Conservation (phyloP, 2,797 vertebrate species). For the Anniella stebbinsi region DNA sequence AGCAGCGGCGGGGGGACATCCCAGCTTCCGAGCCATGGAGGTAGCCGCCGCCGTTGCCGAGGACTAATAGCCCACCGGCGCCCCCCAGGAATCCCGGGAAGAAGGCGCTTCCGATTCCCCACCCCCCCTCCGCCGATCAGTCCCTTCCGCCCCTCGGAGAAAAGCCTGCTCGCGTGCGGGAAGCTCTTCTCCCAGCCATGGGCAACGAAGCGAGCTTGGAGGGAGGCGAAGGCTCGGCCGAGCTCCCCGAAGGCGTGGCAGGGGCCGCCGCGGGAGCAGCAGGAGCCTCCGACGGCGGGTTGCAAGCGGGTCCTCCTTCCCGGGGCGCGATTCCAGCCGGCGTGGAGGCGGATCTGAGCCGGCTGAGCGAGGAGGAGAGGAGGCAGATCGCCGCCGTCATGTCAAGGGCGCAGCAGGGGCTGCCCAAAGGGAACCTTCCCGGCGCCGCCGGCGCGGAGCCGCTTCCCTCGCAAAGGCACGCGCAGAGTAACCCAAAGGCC, state of each 20-base stretch:
- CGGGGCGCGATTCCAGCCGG: slow-evolving; percentile 80
- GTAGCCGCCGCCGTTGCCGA: neutral
- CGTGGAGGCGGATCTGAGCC: slow-evolving; percentile 85
- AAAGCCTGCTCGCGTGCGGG: slow-evolving; percentile 7
- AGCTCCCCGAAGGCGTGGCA: slow-evolving; percentile 79
- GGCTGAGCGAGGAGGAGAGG: slow-evolving; percentile 91
- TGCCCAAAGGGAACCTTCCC: slow-evolving; percentile 80
- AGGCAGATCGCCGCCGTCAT: slow-evolving; percentile 90
- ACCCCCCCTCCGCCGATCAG: neutral
- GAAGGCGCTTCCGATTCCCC: neutral
- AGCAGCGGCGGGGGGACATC: slow-evolving; percentile 43
- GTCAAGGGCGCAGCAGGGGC: slow-evolving; percentile 90
- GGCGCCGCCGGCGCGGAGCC: slow-evolving; percentile 71
- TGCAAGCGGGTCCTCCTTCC: slow-evolving; percentile 81
- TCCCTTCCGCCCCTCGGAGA: neutral
- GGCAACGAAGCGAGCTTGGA: slow-evolving; percentile 96
- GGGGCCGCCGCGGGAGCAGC: slow-evolving; percentile 56
- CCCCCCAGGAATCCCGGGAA: neutral
- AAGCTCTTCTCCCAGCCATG: slow-evolving; percentile 76
- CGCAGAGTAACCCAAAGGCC: slow-evolving; percentile 33
- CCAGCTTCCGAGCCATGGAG: neutral
- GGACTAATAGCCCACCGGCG: neutral
- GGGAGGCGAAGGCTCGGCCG: slow-evolving; percentile 82
- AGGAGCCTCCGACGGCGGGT: slow-evolving; percentile 78
- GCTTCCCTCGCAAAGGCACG: slow-evolving; percentile 86